Evolutionary conservation across 2,113 vertebrate species (phyloP).

Genomic region (Zosterops borbonicus): DNA sequence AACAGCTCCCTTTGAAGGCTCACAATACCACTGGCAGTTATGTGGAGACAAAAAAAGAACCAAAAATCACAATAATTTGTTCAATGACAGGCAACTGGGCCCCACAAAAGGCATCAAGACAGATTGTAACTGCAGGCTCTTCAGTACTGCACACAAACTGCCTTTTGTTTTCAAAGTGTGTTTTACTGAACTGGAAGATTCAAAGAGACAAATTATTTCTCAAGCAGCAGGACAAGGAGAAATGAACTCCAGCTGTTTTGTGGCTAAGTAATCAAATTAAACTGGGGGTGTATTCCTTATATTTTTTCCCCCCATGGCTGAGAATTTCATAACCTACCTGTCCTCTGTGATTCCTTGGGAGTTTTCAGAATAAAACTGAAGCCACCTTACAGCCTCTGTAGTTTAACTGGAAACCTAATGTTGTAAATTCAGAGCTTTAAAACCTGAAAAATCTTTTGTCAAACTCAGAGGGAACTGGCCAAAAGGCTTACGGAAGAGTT

Average conservation of each 20-base stretch:
- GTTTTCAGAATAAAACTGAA: background rate
- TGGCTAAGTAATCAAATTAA: background rate
- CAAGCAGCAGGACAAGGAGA: background rate
- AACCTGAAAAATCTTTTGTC: background rate
- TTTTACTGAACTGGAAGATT: background rate
- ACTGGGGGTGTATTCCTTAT: background rate
- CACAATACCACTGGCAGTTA: background rate
- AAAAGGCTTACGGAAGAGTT: background rate
- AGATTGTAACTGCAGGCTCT: constrained; percentile 21
- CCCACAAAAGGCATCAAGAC: background rate
- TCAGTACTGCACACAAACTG: background rate
- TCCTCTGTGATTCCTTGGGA: background rate
- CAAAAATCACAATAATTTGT: constrained; percentile 36
- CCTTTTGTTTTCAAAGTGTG: constrained; percentile 10
- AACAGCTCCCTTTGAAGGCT: constrained; percentile 32
- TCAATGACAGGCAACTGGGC: constrained; percentile 35
- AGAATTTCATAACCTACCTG: background rate
- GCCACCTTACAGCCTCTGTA: background rate
- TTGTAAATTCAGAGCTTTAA: background rate
- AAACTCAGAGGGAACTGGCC: background rate
- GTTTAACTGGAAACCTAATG: background rate
- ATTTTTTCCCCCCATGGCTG: background rate
- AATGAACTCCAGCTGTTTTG: background rate
- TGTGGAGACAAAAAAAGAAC: constrained; percentile 19
- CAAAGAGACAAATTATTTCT: background rate